Conservation (phyloP, 2,113 vertebrate genomes). For the Ibidorhyncha struthersii region DNA sequence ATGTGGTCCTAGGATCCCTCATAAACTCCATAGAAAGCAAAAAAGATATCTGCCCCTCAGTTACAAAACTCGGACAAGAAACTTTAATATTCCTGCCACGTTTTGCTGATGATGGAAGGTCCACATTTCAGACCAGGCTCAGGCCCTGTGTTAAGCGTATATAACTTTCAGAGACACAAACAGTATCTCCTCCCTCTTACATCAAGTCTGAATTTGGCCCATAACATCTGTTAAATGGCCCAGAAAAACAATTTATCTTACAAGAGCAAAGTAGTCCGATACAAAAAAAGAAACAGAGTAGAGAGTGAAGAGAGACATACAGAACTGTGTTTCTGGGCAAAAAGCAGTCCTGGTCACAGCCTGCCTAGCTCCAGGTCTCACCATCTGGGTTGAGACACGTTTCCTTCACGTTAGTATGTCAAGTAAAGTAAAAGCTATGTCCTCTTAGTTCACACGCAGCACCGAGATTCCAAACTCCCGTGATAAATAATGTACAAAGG, state of each 20-base stretch:
- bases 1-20: background rate
- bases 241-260: background rate
- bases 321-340: background rate
- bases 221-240: background rate
- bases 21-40: background rate
- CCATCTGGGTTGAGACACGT: background rate
- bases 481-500: slow-evolving; percentile 79
- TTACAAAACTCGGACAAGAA: background rate
- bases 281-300: background rate
- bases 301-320: background rate
- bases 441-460: slow-evolving; percentile 73
- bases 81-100: background rate
- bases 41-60: background rate
- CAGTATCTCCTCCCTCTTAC: background rate
- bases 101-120: background rate
- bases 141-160: background rate
- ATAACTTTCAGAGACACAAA: background rate
- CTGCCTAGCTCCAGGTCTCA: background rate
- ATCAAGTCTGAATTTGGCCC: background rate
- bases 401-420: background rate
- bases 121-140: background rate
- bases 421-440: slow-evolving; percentile 69
- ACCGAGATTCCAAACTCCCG: slow-evolving; percentile 77
- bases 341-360: background rate
- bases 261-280: background rate